Percentiles rank a stretch among this genome's conserved stretches.
phyloP scores from a whole-genome alignment of 1,140 invertebrate genomes.

The Brachystomella parvula region DNA sequence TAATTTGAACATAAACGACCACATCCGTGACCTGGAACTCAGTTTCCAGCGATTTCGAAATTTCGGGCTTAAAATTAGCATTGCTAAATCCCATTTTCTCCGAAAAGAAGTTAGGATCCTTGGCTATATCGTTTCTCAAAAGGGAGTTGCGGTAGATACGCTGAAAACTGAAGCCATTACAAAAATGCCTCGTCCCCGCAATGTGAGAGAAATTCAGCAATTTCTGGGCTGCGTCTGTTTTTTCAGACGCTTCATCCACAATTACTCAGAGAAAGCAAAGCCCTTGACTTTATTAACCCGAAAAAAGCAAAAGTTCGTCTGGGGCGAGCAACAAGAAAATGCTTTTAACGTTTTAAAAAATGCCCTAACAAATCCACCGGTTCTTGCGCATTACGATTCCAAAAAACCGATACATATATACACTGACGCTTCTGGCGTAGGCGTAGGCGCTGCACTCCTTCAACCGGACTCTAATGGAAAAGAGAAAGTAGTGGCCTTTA shows the following conservation, averaged over 20 bases:
- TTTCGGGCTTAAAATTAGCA: conserved; percentile 37
- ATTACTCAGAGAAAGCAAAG: conserved; percentile 40
- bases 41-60: not conserved
- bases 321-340: conserved; percentile 39
- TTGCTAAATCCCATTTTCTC: conserved; percentile 38
- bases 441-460: conserved; percentile 42
- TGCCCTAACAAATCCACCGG: conserved; percentile 33
- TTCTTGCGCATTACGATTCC: conserved; percentile 40
- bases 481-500: conserved; percentile 41
- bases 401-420: conserved; percentile 36
- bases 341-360: conserved; percentile 40
- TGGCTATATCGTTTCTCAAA: conserved; percentile 40
- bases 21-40: too few species aligned
- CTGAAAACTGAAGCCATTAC: conserved; percentile 42
- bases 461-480: conserved; percentile 34
- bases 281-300: conserved; percentile 43
- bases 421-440: conserved; percentile 40
- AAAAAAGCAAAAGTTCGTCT: conserved; percentile 40
- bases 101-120: conserved; percentile 41
- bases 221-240: conserved; percentile 45
- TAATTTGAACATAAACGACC: too few species aligned
- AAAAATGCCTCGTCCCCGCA: conserved; percentile 39
- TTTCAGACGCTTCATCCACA: conserved; percentile 42
- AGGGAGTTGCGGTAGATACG: conserved; percentile 42
- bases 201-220: conserved; percentile 39